These are phyloP conservation scores for Trochalopteron elliotii DNA, from an alignment of 2,113 vertebrate genomes.

Conservation along the genomic window DNA sequence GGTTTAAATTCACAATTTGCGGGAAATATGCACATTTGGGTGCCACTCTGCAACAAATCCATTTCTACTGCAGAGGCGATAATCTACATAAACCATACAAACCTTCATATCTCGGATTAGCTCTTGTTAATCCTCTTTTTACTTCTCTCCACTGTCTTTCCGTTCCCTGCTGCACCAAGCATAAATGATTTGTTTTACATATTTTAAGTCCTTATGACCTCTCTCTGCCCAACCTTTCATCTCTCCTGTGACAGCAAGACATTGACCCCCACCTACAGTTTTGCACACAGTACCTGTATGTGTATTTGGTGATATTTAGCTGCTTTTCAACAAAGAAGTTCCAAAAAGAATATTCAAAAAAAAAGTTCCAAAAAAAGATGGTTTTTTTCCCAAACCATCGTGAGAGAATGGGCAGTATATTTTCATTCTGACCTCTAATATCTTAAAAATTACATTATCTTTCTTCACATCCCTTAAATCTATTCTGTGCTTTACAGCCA, in stretches of 20 bases:
- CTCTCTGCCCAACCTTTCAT: not conserved
- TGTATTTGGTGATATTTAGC: not conserved
- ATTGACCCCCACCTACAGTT: not conserved
- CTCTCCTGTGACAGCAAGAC: not conserved
- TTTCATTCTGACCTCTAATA: not conserved
- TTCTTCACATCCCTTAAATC: not conserved
- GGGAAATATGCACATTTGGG: not conserved
- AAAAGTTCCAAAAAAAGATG: too few relatives aligned
- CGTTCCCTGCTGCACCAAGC: not conserved
- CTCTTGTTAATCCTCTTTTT: slow-evolving; percentile 30
- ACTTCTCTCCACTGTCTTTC: not conserved
- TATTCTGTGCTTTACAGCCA: not conserved
- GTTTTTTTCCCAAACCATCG: not conserved
- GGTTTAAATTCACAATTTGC: slow-evolving; percentile 6
- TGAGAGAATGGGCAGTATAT: not conserved
- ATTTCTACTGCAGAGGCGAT: not conserved
- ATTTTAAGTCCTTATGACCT: not conserved
- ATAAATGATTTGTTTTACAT: not conserved
- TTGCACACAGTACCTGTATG: rapidly evolving
- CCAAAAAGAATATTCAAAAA: too few relatives aligned
- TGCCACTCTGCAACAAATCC: slow-evolving; percentile 34
- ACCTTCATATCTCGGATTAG: slow-evolving; percentile 38
- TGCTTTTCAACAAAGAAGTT: not conserved
- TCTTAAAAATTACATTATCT: not conserved
- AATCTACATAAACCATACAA: slow-evolving; percentile 47